Conservation (phyloP, 2,797 vertebrate species). For the Cyprinodon diabolis region DNA sequence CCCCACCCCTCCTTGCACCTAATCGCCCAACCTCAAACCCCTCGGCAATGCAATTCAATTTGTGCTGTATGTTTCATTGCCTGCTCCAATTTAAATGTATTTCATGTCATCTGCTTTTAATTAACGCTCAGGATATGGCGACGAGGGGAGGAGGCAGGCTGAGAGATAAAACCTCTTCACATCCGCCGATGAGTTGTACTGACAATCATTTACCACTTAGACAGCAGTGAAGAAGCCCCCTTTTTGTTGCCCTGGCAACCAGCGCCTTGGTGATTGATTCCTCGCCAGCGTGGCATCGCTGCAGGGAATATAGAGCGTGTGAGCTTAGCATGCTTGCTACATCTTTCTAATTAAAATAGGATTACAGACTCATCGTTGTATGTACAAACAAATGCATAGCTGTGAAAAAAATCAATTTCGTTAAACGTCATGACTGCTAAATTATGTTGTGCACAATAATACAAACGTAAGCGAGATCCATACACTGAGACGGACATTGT, state of each 20-base stretch:
- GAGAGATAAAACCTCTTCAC: constrained; percentile 78
- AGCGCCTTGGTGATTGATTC: constrained; percentile 94
- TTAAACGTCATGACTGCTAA: constrained; percentile 89
- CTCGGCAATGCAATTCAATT: constrained; percentile 90
- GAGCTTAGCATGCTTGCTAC: constrained; percentile 82
- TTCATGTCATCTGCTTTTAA: constrained; percentile 95
- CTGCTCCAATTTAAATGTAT: constrained; percentile 94
- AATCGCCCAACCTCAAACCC: constrained; percentile 69
- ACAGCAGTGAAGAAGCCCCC: constrained; percentile 90
- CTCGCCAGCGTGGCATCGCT: constrained; percentile 94
- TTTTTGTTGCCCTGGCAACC: constrained; percentile 92
- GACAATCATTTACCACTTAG: constrained; percentile 96
- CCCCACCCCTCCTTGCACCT: constrained; percentile 28
- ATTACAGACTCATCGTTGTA: constrained; percentile 91
- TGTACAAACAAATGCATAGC: constrained; percentile 88
- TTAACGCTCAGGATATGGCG: constrained; percentile 92
- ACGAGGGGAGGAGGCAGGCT: constrained; percentile 72
- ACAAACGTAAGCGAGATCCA: constrained; percentile 65
- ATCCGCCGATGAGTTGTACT: constrained; percentile 85
- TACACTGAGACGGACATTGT: constrained; percentile 40
- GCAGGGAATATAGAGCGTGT: constrained; percentile 83
- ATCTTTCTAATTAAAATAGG: constrained; percentile 98
- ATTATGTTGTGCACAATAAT: constrained; percentile 69
- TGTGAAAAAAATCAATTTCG: constrained; percentile 87
- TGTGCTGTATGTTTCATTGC: constrained; percentile 93